Evolutionary conservation across 1,140 invertebrate species (phyloP), one percentile per base, ranked within the genome.

Genomic region (Bombus sylvicola): DNA sequence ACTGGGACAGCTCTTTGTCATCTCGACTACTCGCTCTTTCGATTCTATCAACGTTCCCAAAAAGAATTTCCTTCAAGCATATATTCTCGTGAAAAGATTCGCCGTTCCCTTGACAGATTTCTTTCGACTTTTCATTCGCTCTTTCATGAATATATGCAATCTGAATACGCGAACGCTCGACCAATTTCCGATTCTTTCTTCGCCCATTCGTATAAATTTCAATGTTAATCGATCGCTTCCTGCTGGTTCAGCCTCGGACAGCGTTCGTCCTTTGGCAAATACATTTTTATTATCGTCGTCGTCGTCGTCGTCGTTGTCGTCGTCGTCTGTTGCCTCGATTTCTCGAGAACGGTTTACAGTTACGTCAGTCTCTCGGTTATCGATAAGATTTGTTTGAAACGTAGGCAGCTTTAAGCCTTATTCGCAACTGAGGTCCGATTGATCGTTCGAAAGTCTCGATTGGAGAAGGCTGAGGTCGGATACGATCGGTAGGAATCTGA

Each of bases 401-500:
- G 22, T 28, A 39, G 22, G 2, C 76, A 53, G 53, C 28, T 71
- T 71, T 71, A 18, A 18, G 22, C 37, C 13, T 43, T 34, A 25
- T 66, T 57, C 53, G 37, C 18, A 34, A 88, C 41, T 78, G 62
- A 59, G n/a, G 74, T 78, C 31, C 37, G 59, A 69, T 39, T n/a
- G 57, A 59, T 79, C 62, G 74, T 28, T 59, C 28, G 66, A 79
- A 79, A 72, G 82, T 41, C 9, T 59, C 57, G 69, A 69, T 78
- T 64, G n/a, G 22, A 62, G 43, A 69, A 81, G 76, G 72, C 34
- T 25, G 43, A 57, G 6, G 64, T 73, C 81, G 81, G 91, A 86
- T 88, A 83, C 81, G 74, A 91, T 92, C 82, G 88, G 88, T 88
- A 83, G 43, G 31, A 91, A 73, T 88, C 80, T 77, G 89, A 87